Conservation (phyloP, 2,888 invertebrate genomes). For the Halictus quadricinctus region DNA sequence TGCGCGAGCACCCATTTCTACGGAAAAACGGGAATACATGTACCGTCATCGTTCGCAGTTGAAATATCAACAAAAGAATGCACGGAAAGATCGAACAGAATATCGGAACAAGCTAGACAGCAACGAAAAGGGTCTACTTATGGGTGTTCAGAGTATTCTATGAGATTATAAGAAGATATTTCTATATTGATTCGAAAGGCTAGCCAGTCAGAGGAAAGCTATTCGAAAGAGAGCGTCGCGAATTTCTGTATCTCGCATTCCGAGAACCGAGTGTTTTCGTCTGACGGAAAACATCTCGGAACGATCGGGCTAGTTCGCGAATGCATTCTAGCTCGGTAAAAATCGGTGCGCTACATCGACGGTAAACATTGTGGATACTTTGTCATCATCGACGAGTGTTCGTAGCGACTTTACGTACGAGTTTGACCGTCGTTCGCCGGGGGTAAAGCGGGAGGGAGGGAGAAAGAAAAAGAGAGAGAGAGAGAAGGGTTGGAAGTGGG, state of each 20-base stretch:
- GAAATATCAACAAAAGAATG: background rate
- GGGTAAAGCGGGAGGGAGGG: constrained; percentile 3
- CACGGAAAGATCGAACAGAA: background rate
- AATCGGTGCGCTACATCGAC: constrained; percentile 54
- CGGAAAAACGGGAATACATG: background rate
- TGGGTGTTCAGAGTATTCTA: background rate
- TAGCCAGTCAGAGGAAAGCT: background rate
- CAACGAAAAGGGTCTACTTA: background rate
- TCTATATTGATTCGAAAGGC: background rate
- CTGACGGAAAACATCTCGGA: background rate
- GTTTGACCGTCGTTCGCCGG: constrained; percentile 54
- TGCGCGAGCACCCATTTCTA: constrained; percentile 1
- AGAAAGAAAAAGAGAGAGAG: background rate
- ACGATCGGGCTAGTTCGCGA: background rate
- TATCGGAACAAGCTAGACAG: background rate
- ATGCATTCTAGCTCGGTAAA: constrained; percentile 32
- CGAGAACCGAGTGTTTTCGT: constrained; percentile 10
- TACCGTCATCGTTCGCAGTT: background rate
- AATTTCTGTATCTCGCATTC: constrained; percentile 8
- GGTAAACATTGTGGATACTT: constrained; percentile 61
- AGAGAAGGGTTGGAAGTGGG: background rate
- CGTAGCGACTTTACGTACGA: constrained; percentile 65
- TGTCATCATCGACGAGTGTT: constrained; percentile 53
- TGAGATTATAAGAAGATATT: background rate
- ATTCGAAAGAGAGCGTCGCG: background rate